These are phyloP conservation scores for Bothrops jararaca DNA, from an alignment of 2,113 vertebrate species.

Conservation along the genomic window DNA sequence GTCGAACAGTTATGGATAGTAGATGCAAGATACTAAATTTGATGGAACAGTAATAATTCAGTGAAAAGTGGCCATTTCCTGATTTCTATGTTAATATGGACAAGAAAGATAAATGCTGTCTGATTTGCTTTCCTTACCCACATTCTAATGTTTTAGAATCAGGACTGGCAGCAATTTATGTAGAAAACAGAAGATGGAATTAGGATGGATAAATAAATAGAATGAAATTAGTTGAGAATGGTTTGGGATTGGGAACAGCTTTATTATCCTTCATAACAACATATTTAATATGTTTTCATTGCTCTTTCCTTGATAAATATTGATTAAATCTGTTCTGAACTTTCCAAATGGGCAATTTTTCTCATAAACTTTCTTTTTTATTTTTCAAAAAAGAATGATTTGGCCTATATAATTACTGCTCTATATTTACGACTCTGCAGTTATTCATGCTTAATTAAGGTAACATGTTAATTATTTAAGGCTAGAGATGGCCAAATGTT, in stretches of 20 bases:
- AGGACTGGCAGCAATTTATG: neutral
- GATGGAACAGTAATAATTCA: conserved; percentile 9
- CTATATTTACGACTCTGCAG: neutral
- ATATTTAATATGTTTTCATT: neutral
- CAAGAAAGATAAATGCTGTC: neutral
- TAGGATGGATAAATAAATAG: neutral
- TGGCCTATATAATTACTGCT: neutral
- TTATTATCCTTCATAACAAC: neutral
- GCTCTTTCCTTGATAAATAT: neutral
- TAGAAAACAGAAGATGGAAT: conserved; percentile 10
- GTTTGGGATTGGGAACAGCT: neutral
- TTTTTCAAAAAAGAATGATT: neutral
- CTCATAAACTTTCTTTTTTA: neutral
- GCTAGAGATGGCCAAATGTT: neutral
- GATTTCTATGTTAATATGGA: conserved; percentile 1
- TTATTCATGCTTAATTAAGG: neutral
- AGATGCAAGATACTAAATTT: conserved; percentile 14
- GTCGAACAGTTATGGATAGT: neutral
- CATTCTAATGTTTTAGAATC: neutral
- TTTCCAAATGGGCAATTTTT: neutral
- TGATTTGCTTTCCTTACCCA: neutral
- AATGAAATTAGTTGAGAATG: conserved; percentile 8
- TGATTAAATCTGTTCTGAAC: neutral
- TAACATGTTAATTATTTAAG: neutral
- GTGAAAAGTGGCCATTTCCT: conserved; percentile 21